Conservation (phyloP, 2,888 invertebrate genomes). For the Athripsodes cinereus region DNA sequence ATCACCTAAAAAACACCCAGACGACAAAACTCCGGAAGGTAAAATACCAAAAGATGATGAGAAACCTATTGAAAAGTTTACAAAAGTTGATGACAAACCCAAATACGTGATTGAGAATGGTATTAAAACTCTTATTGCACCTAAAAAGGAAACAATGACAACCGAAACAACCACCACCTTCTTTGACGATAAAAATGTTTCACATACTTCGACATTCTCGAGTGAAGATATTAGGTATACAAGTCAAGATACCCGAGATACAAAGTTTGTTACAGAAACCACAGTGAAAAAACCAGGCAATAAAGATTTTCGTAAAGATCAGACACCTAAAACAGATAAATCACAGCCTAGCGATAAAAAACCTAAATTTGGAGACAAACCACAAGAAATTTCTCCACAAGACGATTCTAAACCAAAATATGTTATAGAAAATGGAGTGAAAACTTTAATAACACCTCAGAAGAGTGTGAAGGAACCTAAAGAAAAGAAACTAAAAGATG, state of each 20-base stretch:
- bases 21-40: neutral
- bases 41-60: neutral
- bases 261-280: too few species aligned
- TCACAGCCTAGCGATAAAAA: constrained; percentile 1
- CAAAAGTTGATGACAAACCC: neutral
- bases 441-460: constrained; percentile 18
- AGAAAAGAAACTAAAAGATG: neutral
- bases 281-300: too few species aligned
- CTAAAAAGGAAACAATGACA: constrained; percentile 18
- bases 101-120: constrained; percentile 13
- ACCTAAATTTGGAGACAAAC: neutral
- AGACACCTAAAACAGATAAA: constrained; percentile 6
- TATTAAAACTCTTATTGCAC: constrained; percentile 11
- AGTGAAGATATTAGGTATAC: too few species aligned
- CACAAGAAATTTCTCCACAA: neutral
- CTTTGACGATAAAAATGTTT: neutral
- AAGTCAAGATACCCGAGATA: too few species aligned
- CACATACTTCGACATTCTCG: neutral
- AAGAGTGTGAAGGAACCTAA: neutral
- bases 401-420: constrained; percentile 13
- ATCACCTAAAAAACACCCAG: neutral
- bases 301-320: too few species aligned
- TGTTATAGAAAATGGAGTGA: constrained; percentile 22
- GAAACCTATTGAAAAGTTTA: neutral
- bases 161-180: neutral